Percentiles rank a stretch among this genome's conserved stretches.
phyloP scores from a whole-genome alignment of 2,797 vertebrate genomes.

The Phalloptychus januarius region DNA sequence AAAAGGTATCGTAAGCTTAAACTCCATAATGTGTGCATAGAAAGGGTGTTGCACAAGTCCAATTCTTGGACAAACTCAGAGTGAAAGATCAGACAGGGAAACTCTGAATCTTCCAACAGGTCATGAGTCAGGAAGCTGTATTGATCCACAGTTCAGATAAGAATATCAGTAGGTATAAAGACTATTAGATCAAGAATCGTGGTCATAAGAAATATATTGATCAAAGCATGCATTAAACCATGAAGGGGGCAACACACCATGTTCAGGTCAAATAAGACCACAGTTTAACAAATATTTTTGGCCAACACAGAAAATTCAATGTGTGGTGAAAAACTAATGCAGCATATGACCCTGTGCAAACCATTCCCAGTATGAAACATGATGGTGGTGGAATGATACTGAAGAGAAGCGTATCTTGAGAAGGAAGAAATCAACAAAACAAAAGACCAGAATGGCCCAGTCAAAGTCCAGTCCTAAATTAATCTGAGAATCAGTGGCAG shows the following conservation, averaged over 20 bases:
- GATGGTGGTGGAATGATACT: background rate
- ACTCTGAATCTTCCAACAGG: background rate
- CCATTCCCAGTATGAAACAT: background rate
- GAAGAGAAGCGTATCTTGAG: no score
- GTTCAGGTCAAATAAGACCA: background rate
- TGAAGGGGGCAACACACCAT: background rate
- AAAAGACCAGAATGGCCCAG: background rate
- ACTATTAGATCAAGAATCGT: background rate
- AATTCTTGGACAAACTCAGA: background rate
- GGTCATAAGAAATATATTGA: background rate
- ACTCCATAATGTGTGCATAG: background rate
- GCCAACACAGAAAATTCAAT: background rate
- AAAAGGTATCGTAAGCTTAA: background rate
- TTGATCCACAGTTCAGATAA: background rate
- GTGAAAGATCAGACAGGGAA: background rate
- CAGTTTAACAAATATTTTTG: background rate
- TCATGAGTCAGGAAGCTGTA: background rate
- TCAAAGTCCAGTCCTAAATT: background rate
- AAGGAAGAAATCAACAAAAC: background rate
- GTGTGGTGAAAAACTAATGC: no score
- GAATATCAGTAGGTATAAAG: background rate
- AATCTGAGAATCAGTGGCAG: background rate
- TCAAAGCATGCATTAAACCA: background rate
- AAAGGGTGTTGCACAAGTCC: background rate
- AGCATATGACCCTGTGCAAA: background rate